phyloP scores from a whole-genome alignment of 2,888 invertebrate species.

The Pyrgus malvae region DNA sequence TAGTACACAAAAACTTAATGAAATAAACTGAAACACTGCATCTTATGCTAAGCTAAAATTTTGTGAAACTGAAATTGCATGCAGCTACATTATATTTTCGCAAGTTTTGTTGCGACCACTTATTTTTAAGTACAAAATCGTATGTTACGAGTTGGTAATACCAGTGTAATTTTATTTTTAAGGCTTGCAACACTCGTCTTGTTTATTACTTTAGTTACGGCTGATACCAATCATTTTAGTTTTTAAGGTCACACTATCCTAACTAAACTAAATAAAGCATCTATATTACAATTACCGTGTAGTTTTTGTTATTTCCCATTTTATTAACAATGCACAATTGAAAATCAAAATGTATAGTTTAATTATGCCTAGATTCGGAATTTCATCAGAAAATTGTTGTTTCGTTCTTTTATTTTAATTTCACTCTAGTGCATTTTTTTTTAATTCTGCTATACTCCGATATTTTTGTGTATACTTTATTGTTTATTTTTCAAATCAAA shows the following conservation, averaged over 20 bases:
- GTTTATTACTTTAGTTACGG: slow-evolving; percentile 49
- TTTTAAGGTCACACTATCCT: slow-evolving; percentile 63
- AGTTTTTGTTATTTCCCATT: slow-evolving; percentile 19
- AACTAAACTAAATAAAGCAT: slow-evolving; percentile 49
- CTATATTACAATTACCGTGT: slow-evolving; percentile 32
- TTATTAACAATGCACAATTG: too few species aligned
- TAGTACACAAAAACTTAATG: neutral
- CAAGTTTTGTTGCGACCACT: slow-evolving; percentile 38
- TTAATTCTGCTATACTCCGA: too few species aligned
- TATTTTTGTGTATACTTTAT: too few species aligned
- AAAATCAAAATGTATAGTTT: neutral
- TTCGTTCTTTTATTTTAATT: too few species aligned
- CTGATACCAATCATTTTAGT: slow-evolving; percentile 73
- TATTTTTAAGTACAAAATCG: slow-evolving; percentile 60
- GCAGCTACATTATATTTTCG: slow-evolving; percentile 26
- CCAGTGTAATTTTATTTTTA: slow-evolving; percentile 58
- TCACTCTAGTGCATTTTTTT: too few species aligned
- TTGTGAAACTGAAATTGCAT: slow-evolving; percentile 18
- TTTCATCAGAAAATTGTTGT: too few species aligned
- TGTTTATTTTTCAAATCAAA: too few species aligned
- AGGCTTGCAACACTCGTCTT: slow-evolving; percentile 43
- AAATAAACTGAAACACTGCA: slow-evolving; percentile 11
- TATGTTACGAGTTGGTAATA: slow-evolving; percentile 44
- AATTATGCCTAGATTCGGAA: too few species aligned
- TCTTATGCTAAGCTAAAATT: slow-evolving; percentile 15